Percentiles rank a stretch among this genome's conserved stretches.
Conservation (phyloP, 1,140 invertebrate genomes). For the Drosophila biarmipes region DNA sequence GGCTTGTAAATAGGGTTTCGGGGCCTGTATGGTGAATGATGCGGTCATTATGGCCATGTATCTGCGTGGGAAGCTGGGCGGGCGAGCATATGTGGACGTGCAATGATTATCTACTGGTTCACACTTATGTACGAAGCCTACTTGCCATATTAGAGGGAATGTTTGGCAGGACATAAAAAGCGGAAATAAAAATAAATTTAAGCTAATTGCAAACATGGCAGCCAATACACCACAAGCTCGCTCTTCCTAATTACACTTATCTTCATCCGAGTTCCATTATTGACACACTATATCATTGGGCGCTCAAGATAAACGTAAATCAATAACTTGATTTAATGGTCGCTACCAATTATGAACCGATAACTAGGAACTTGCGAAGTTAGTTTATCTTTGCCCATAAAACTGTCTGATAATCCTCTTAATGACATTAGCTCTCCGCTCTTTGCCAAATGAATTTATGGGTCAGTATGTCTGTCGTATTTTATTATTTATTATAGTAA, state of each 20-base stretch:
- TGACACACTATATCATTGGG: not conserved
- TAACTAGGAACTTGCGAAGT: slow-evolving; percentile 4
- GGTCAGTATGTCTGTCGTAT: too few species aligned
- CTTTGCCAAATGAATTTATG: not conserved
- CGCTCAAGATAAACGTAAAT: slow-evolving; percentile 10
- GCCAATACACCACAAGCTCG: slow-evolving; percentile 28
- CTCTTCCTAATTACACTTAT: slow-evolving; percentile 18
- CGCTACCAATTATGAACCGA: slow-evolving; percentile 4
- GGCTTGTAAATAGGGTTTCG: slow-evolving; percentile 66
- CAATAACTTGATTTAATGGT: slow-evolving; percentile 19
- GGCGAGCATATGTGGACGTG: slow-evolving; percentile 28
- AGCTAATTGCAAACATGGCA: slow-evolving; percentile 42
- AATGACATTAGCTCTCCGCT: not conserved
- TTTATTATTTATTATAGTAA: too few species aligned
- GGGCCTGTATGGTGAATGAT: slow-evolving; percentile 57
- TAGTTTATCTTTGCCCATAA: slow-evolving; percentile 14
- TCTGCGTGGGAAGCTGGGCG: slow-evolving; percentile 29
- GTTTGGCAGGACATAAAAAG: slow-evolving; percentile 57
- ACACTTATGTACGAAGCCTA: slow-evolving; percentile 10
- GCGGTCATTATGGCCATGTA: slow-evolving; percentile 47
- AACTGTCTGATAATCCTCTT: not conserved
- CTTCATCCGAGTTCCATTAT: not conserved
- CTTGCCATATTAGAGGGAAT: slow-evolving; percentile 55
- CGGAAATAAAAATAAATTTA: slow-evolving; percentile 69
- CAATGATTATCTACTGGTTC: slow-evolving; percentile 44